These are phyloP conservation scores for Saccopteryx leptura DNA, from an alignment of 2,113 vertebrate species.

Conservation along the genomic window DNA sequence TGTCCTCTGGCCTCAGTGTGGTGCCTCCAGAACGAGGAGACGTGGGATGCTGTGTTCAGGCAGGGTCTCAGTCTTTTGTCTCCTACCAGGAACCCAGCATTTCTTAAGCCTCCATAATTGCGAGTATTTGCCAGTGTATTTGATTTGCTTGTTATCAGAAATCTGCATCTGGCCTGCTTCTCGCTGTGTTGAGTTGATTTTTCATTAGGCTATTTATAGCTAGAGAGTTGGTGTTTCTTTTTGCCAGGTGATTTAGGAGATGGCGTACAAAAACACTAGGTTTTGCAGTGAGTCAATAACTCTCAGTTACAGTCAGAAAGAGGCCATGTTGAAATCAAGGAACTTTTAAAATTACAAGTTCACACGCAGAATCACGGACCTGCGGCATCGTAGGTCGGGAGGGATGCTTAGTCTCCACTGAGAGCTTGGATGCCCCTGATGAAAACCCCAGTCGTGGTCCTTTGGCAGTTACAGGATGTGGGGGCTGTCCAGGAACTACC, in stretches of 20 bases:
- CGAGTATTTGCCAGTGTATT: constrained; percentile 70
- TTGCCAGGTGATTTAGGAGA: constrained; percentile 76
- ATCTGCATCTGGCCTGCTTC: constrained; percentile 72
- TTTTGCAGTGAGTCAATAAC: constrained; percentile 58
- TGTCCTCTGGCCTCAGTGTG: constrained; percentile 9
- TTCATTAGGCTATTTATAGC: constrained; percentile 81
- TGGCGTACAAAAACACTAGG: constrained; percentile 42
- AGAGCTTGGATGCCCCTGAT: background rate
- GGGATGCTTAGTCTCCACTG: background rate
- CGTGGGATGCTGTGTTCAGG: background rate
- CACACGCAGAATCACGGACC: background rate
- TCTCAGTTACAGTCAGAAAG: constrained; percentile 58
- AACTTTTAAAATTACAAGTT: constrained; percentile 43
- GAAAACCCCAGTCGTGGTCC: background rate
- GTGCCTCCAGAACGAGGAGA: constrained; percentile 62
- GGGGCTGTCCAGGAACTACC: fast-evolving
- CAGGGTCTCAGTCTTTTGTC: background rate
- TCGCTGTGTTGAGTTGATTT: constrained; percentile 60
- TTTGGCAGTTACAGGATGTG: background rate
- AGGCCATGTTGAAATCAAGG: constrained; percentile 68
- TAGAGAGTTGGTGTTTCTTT: constrained; percentile 56
- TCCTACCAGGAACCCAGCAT: background rate
- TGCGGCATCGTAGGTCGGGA: background rate
- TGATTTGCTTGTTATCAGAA: constrained; percentile 66
- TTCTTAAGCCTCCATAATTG: constrained; percentile 68